Conservation (phyloP, 2,113 vertebrate species). For the Channa argus region DNA sequence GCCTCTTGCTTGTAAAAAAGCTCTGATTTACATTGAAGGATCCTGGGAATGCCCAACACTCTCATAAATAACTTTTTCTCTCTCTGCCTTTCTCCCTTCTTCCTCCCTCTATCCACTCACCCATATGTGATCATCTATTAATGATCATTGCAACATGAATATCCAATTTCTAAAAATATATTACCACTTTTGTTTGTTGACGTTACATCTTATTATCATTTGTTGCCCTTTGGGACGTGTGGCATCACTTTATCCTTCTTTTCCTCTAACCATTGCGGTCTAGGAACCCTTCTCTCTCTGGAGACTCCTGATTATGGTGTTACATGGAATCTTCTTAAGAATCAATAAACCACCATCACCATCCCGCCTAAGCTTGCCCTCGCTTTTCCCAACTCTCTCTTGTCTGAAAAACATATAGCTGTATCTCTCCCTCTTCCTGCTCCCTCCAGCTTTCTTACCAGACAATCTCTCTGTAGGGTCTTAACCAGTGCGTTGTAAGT, state of each 20-base stretch:
- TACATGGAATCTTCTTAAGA: not conserved
- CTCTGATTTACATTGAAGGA: slow-evolving; percentile 50
- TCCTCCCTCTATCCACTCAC: not conserved
- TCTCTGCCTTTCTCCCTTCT: not conserved
- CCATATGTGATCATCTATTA: slow-evolving; percentile 1
- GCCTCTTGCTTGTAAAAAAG: slow-evolving; percentile 32
- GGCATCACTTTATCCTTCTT: slow-evolving; percentile 9
- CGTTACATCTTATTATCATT: not conserved
- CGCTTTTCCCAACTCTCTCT: no score
- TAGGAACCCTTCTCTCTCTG: not conserved
- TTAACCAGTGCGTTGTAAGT: slow-evolving; percentile 94
- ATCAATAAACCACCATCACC: slow-evolving; percentile 1
- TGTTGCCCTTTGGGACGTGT: not conserved
- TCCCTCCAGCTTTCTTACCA: slow-evolving; percentile 85
- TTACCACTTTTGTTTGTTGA: slow-evolving; percentile 12
- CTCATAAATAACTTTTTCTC: slow-evolving; percentile 29
- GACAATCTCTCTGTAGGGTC: slow-evolving; percentile 95
- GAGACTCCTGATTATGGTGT: slow-evolving; percentile 20
- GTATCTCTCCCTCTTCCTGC: not conserved
- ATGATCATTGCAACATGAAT: not conserved
- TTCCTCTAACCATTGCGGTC: not conserved
- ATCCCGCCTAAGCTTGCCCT: not conserved
- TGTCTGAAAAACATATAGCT: not conserved
- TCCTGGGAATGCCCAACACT: slow-evolving; percentile 36
- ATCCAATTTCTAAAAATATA: not conserved